A percentile compares a stretch with the other conserved stretches of the same genome.
phyloP scores from a whole-genome alignment of 2,797 vertebrate genomes.

The Borostomias antarcticus region DNA sequence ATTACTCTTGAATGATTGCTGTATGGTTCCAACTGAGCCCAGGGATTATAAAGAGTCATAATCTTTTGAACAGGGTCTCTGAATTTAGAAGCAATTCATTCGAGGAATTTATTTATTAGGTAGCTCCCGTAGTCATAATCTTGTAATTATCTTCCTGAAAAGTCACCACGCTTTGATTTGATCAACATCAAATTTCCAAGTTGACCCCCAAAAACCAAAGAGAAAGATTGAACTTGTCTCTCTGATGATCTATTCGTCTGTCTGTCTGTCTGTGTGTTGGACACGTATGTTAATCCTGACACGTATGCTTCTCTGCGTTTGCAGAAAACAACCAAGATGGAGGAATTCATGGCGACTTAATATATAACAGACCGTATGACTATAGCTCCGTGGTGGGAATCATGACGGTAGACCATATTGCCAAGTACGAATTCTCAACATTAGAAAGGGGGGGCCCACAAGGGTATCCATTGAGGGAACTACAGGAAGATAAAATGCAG shows the following conservation, averaged over 20 bases:
- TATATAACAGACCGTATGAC: slow-evolving; percentile 86
- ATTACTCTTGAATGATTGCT: slow-evolving; percentile 27
- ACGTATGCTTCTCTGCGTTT: slow-evolving; percentile 79
- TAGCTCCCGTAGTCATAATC: slow-evolving; percentile 34
- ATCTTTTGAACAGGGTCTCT: slow-evolving; percentile 27
- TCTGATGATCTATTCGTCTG: slow-evolving; percentile 66
- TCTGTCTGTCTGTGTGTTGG: slow-evolving; percentile 70
- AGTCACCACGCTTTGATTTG: background rate
- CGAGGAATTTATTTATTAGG: slow-evolving; percentile 9
- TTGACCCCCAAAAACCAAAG: slow-evolving; percentile 51
- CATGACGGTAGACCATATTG: slow-evolving; percentile 86
- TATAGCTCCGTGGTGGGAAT: slow-evolving; percentile 84
- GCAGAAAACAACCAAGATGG: slow-evolving; percentile 91
- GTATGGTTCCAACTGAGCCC: slow-evolving; percentile 24
- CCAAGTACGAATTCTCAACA: slow-evolving; percentile 88
- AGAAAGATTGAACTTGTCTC: slow-evolving; percentile 73
- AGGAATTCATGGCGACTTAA: slow-evolving; percentile 83
- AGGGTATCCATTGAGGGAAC: slow-evolving; percentile 83
- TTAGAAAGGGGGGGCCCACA: slow-evolving; percentile 87
- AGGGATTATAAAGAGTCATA: slow-evolving; percentile 24
- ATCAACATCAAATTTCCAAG: slow-evolving; percentile 46
- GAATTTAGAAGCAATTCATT: slow-evolving; percentile 28
- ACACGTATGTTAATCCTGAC: slow-evolving; percentile 82
- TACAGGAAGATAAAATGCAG: slow-evolving; percentile 93
- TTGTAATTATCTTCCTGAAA: too few relatives aligned